A percentile compares a stretch with the other conserved stretches of the same genome.
Conservation (phyloP, 92 coral and sea anemone species). For the Porites lobata region DNA sequence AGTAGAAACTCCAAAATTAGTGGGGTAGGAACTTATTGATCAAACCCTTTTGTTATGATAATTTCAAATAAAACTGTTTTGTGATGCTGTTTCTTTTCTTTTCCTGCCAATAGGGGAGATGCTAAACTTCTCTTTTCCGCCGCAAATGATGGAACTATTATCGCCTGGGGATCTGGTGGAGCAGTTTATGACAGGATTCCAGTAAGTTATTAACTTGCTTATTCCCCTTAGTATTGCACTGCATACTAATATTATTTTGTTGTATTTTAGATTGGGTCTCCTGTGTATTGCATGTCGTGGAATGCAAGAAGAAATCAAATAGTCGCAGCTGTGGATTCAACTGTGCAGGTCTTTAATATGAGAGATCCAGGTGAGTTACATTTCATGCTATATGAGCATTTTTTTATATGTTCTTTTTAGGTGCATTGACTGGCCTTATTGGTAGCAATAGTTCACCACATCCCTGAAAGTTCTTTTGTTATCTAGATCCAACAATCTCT, state of each 20-base stretch:
- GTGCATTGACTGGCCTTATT: neutral
- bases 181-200: constrained; percentile 93
- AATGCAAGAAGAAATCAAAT: constrained; percentile 93
- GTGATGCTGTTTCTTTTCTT: neutral
- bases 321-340: constrained; percentile 90
- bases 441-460: too few relatives aligned
- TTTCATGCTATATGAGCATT: too few relatives aligned
- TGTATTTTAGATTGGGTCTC: constrained; percentile 73
- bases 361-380: constrained; percentile 88
- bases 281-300: constrained; percentile 98
- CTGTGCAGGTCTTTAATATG: constrained; percentile 91
- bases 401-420: too few relatives aligned
- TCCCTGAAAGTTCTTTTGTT: too few relatives aligned
- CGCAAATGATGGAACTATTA: constrained; percentile 93
- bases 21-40: too few relatives aligned
- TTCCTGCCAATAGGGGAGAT: constrained; percentile 75
- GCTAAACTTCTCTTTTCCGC: constrained; percentile 94
- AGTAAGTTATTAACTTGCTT: constrained; percentile 46
- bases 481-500: too few relatives aligned
- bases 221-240: neutral
- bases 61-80: too few relatives aligned
- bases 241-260: neutral
- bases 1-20: too few relatives aligned
- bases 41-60: too few relatives aligned
- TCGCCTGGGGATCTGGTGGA: constrained; percentile 99